phyloP scores from a whole-genome alignment of 2,113 vertebrate genomes.

The Apaloderma vittatum region DNA sequence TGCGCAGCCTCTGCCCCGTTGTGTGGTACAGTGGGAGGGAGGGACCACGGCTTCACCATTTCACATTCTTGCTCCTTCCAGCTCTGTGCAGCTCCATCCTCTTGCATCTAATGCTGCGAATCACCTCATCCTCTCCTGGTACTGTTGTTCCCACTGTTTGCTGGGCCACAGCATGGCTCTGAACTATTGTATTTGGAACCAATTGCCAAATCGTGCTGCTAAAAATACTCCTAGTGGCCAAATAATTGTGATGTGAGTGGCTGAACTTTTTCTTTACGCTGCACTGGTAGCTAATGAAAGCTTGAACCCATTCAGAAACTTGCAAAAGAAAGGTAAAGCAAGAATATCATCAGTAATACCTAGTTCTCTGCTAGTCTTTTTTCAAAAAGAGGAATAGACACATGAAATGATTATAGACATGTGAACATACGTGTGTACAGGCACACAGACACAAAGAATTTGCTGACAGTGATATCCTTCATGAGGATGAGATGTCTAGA shows the following conservation, averaged over 20 bases:
- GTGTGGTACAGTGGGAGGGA: background rate
- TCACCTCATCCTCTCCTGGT: background rate
- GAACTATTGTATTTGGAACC: slow-evolving; percentile 14
- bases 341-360: background rate
- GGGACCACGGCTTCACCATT: background rate
- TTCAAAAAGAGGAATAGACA: background rate
- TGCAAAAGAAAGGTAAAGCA: background rate
- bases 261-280: background rate
- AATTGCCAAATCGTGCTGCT: background rate
- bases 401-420: background rate
- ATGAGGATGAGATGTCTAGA: background rate
- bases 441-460: background rate
- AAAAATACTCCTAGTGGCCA: slow-evolving; percentile 37
- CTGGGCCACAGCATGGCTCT: background rate
- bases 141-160: background rate
- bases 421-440: background rate
- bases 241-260: slow-evolving; percentile 33
- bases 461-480: background rate
- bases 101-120: background rate
- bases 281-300: background rate
- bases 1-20: background rate
- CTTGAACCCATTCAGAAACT: background rate
- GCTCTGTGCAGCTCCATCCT: background rate
- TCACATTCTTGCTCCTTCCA: background rate
- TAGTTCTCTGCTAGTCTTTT: background rate